Base-by-base conservation (phyloP, 2,888 invertebrate genomes). In the Dryobota labecula region DNA sequence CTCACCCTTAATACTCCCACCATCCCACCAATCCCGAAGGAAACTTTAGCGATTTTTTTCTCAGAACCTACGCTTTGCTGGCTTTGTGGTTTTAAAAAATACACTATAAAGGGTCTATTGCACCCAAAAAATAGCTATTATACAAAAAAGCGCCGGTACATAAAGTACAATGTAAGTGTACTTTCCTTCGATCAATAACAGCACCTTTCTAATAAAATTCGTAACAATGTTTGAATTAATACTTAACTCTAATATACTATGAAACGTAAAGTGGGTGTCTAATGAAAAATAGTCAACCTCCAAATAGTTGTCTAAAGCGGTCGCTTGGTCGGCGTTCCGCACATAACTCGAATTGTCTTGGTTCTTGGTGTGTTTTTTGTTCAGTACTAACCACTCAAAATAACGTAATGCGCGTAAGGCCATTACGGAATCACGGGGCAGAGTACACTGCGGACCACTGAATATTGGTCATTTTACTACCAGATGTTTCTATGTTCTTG, bases 371-470 rank as follows among this genome's bases (percentile, higher is more conserved):
- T 73, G 73, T 88, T 93, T 93, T 94, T 92, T 93, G 89, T 92
- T 84, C 62, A 73, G 70, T 79, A 81, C 87, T 87, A 89, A 90
- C 91, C 90, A 92, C 91, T 93, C 90, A 90, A 92, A 93, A 92
- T 91, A 92, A 90, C 90, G 90, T 92, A 93, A 93, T 92, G 91
- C 87, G 90, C 90, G 89, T 92, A 91, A 89, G 90, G 82, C 89
- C 89, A 92, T 93, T 93, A 93, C 86, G 76, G 80, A 83, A 76
- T 79, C 83, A 72, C 8, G 11, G 86, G 67, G 57, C 47, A 38
- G 74, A 65, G 81, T 81, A 89, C 90, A 91, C 83, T 79, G 80
- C 57, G 8, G 67, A 18, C 36, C 72, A 76, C 9, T 56, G 3
- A 68, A 60, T 36, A 62, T 70, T 54, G 47, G 67, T 5, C 18